A percentile compares a stretch with the other conserved stretches of the same genome.
phyloP scores from a whole-genome alignment of 2,888 invertebrate genomes.

The Agonopterix alstromeriana region DNA sequence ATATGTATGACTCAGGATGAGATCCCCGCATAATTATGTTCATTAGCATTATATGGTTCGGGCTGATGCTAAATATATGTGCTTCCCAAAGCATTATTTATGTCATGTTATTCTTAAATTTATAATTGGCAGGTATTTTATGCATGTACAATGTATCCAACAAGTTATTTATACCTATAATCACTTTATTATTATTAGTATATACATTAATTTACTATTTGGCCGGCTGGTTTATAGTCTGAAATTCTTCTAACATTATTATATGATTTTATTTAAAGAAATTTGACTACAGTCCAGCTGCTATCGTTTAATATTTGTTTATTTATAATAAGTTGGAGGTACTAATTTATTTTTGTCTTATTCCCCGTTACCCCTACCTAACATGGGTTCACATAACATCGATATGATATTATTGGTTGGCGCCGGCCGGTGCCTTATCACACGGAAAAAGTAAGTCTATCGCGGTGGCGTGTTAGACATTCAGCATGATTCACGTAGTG shows the following conservation, averaged over 20 bases:
- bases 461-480: conserved; percentile 31
- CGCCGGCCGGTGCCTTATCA: conserved; percentile 39
- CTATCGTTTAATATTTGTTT: conserved; percentile 7
- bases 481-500: conserved; percentile 44
- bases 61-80: too few species aligned
- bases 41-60: too few species aligned
- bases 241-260: not conserved
- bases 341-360: conserved; percentile 72
- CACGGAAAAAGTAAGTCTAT: conserved; percentile 63
- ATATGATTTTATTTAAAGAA: not conserved
- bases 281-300: conserved; percentile 13
- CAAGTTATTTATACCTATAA: too few species aligned
- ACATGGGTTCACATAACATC: conserved; percentile 61
- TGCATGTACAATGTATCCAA: too few species aligned
- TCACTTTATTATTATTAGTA: not conserved
- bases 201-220: conserved; percentile 31
- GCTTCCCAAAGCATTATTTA: too few species aligned
- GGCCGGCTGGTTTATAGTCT: conserved; percentile 34
- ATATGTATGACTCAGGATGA: too few species aligned
- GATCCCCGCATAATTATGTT: too few species aligned
- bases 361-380: conserved; percentile 57
- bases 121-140: too few species aligned
- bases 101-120: too few species aligned
- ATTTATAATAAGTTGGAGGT: conserved; percentile 42
- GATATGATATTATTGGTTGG: conserved; percentile 53